Percentiles rank a stretch among this genome's conserved stretches.
Evolutionary conservation across 2,113 vertebrate genomes (phyloP).

Genomic region (Spizaetus ornatus): DNA sequence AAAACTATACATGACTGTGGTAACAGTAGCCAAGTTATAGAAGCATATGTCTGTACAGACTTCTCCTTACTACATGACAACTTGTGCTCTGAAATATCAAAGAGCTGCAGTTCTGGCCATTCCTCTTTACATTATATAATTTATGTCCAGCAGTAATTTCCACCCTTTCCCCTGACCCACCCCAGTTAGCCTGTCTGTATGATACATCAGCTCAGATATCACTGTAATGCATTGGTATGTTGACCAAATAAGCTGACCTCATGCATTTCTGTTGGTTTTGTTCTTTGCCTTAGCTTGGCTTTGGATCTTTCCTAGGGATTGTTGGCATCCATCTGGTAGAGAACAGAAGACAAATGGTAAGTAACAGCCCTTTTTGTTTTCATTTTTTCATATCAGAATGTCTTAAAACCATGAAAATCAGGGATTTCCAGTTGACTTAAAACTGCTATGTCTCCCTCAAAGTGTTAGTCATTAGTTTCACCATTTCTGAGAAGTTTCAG

Average conservation of each 20-base stretch:
- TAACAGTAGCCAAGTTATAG: background rate
- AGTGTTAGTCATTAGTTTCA: background rate
- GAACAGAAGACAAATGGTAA: constrained; percentile 93
- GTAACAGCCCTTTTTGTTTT: constrained; percentile 8
- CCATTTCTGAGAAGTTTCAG: background rate
- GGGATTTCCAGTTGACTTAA: background rate
- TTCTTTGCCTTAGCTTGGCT: constrained; percentile 84
- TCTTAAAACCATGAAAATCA: background rate
- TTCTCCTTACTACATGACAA: background rate
- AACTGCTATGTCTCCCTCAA: background rate
- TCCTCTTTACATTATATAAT: background rate
- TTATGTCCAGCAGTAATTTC: background rate
- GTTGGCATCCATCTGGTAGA: constrained; percentile 90
- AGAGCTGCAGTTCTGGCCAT: background rate
- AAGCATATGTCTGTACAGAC: accelerated
- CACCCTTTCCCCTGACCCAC: background rate
- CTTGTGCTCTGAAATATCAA: background rate
- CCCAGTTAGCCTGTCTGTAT: background rate
- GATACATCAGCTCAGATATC: background rate
- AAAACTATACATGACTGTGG: background rate
- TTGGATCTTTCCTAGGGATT: constrained; percentile 90
- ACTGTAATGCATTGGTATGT: background rate
- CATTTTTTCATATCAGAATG: accelerated
- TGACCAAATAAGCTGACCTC: background rate
- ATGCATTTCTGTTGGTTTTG: constrained; percentile 36